Conservation (phyloP, 2,888 invertebrate species). For the Oeneis ivallda region DNA sequence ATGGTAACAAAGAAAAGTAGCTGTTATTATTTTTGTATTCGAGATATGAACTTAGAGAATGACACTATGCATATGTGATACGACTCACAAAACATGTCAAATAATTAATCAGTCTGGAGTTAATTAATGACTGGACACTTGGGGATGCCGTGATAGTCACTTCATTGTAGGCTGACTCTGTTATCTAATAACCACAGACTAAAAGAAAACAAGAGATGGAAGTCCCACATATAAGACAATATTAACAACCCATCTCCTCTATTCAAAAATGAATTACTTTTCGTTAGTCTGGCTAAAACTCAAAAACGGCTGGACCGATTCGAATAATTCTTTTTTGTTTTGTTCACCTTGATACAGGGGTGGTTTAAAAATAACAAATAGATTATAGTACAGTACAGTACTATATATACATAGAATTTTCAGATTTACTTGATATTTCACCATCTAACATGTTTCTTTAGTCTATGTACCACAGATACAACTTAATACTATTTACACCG, state of each 20-base stretch:
- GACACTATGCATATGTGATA: conserved; percentile 1
- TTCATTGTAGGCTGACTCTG: conserved; percentile 56
- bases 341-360: no score
- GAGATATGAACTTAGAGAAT: background rate
- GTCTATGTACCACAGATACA: no score
- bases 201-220: background rate
- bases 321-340: no score
- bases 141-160: conserved; percentile 62
- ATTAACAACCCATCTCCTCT: background rate
- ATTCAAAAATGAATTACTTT: no score
- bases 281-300: no score
- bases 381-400: no score
- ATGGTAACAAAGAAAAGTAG: background rate
- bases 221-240: background rate
- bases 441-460: no score
- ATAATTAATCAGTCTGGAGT: conserved; percentile 24
- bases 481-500: no score
- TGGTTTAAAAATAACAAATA: no score
- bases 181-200: conserved; percentile 46
- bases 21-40: background rate
- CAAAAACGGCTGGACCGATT: no score
- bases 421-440: no score
- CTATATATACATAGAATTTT: no score
- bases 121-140: conserved; percentile 34
- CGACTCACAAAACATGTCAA: conserved; percentile 19